These are phyloP conservation scores for Drosophila orena DNA, from an alignment of 1,140 invertebrate genomes.

Conservation along the genomic window DNA sequence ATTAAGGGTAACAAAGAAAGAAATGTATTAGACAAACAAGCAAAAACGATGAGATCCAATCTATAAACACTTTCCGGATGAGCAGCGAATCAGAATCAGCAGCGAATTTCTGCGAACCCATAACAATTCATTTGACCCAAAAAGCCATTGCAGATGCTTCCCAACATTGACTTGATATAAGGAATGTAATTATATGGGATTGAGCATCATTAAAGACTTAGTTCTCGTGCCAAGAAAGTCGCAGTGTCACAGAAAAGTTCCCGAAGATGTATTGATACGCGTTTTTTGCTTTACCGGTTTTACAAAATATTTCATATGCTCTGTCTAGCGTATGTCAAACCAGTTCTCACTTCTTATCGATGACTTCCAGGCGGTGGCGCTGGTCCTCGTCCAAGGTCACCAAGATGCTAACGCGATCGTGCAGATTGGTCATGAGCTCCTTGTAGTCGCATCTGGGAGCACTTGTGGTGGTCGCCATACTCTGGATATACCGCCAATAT, in stretches of 20 bases:
- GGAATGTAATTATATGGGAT: neutral
- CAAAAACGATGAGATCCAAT: conserved; percentile 15
- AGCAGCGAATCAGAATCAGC: conserved; percentile 16
- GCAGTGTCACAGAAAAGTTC: conserved; percentile 22
- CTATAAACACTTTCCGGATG: conserved; percentile 40
- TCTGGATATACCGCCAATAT: too few relatives aligned
- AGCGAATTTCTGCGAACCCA: conserved; percentile 18
- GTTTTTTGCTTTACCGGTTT: conserved; percentile 45
- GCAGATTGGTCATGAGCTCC: conserved; percentile 74
- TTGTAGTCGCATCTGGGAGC: conserved; percentile 52
- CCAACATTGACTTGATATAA: conserved; percentile 17
- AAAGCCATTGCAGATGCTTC: conserved; percentile 1
- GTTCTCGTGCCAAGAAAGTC: conserved; percentile 28
- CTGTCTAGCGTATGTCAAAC: conserved; percentile 32
- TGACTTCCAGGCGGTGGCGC: conserved; percentile 82
- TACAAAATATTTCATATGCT: conserved; percentile 12
- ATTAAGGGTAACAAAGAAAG: conserved; percentile 19
- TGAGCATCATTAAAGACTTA: conserved; percentile 8
- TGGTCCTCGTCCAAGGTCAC: conserved; percentile 85
- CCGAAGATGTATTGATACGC: conserved; percentile 6
- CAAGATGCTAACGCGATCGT: conserved; percentile 84
- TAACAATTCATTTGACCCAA: conserved; percentile 16
- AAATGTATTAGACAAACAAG: conserved; percentile 34
- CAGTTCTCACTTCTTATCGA: conserved; percentile 85
- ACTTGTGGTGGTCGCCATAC: neutral